Evolutionary conservation across 2,888 invertebrate species (phyloP), one percentile per base, ranked within the genome.

Genomic region (Gerris lacustris): DNA sequence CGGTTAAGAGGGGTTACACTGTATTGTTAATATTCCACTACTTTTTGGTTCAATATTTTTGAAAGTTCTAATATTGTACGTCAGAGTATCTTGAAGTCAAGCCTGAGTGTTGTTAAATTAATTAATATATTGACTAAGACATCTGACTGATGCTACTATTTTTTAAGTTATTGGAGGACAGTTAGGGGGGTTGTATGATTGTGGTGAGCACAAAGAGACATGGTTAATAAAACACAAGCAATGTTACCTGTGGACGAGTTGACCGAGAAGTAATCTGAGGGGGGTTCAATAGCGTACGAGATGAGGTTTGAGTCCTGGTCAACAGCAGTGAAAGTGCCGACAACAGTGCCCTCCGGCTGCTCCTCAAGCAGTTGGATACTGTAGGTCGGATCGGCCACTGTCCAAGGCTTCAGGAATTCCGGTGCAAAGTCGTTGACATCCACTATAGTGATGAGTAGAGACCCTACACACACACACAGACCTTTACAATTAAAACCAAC

Each of bases 261-360:
- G 63, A 94, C 89, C 71, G 85, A 84, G 79, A 94, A 93, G 80
- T 89, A 92, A 0, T 88, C 86, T 77, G 84, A 90, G 0, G 89
- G 89, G n/a, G 80, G 79, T 66, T 85, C 82, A 67, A 90, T 87
- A 1, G 86, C 82, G 75, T 91, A 91, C 72, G 87, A 86, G 0
- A 90, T 87, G 74, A 94, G 90, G 68, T 90, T 89, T 0, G 93
- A 92, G 77, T 94, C 94, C 72, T 84, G 85, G 78, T 95, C 95
- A 0, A 86, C 87, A 0, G 93, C 94, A 15, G 86, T 85, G 77
- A 91, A 88, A 0, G 90, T 91, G 63, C 87, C 86, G 5, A 94
- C 86, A 7, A 89, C 83, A 0, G 91, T 88, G 7, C 92, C 93
- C 0, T 87, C 79, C 0, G 93, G 91, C 78, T 91, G 90, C 77